Base-by-base conservation (phyloP, 2,888 invertebrate species). In the Philereme transversata region DNA sequence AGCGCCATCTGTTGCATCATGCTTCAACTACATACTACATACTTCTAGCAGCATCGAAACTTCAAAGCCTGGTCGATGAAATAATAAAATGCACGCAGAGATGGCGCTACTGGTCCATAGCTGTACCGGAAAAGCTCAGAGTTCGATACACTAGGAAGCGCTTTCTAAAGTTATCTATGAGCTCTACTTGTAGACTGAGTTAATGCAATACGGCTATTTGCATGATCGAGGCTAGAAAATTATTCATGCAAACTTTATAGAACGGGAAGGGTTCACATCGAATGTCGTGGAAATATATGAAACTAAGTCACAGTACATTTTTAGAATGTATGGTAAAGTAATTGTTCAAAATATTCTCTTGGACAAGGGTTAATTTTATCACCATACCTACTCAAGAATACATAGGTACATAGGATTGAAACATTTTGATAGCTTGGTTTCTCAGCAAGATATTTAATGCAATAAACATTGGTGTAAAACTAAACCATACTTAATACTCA, bases 1-100 rank as follows among this genome's bases (percentile, higher is more conserved):
- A 22, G 22, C 69, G 65, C 67, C 67, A 69, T 64, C 69, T 69
- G n/a, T 60, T 38, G 10, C 3, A 34, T 41, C 2, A 8, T 0
- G 3, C n/a, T 5, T 41, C 5, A 62, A 69, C 63, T 64, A 57
- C 51, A 35, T 5, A 45, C 22, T 8, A n/a, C 4, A 22, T 51
- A 9, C 33, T 44, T 10, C 1, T 4, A 40, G 6, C 8, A 34
- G 4, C 35, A 9, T 35, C 38, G 35, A n/a, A 10, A 35, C 35
- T 41, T 11, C 9, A 40, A n/a, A 47, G 41, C 43, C 38, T 35
- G 33, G 43, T 63, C 56, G 45, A 57, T 52, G 8, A 49, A 55
- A 7, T 63, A 34, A n/a, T 36, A 5, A 8, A 55, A 22, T 22
- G 4, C 11, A 7, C 34, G 34, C 34, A 61, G 8, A 69, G 69